Conservation (phyloP, 2,797 vertebrate species). For the Gephyroberyx darwinii region DNA sequence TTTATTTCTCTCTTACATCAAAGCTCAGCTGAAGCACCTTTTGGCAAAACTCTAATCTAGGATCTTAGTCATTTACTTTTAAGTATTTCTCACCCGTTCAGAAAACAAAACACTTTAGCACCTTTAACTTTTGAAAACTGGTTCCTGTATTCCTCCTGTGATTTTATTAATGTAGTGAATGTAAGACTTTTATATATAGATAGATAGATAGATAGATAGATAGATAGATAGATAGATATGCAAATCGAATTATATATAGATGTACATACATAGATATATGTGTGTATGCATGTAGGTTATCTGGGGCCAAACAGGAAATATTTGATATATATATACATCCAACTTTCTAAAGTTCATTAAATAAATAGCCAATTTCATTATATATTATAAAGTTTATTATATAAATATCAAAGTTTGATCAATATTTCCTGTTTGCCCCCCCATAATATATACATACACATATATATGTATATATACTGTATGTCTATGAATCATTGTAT, state of each 20-base stretch:
- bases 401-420: too few relatives aligned
- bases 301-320: too few relatives aligned
- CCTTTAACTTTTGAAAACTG: constrained; percentile 10
- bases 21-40: constrained; percentile 44
- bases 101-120: background rate
- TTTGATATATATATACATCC: too few relatives aligned
- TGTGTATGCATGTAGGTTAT: too few relatives aligned
- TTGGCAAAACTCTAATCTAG: constrained; percentile 32
- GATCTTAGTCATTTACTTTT: constrained; percentile 16
- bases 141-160: constrained; percentile 7
- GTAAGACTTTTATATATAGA: too few relatives aligned
- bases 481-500: background rate
- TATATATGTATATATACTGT: too few relatives aligned
- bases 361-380: too few relatives aligned
- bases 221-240: background rate
- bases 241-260: background rate
- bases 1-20: constrained; percentile 43
- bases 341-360: too few relatives aligned
- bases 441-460: too few relatives aligned
- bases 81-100: constrained; percentile 30
- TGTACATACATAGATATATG: too few relatives aligned
- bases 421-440: too few relatives aligned
- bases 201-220: background rate
- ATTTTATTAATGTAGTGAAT: constrained; percentile 1
- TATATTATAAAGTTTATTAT: too few relatives aligned